Evolutionary conservation across 2,888 invertebrate species (phyloP).

Genomic region (Zygothrica quintamaculata): DNA sequence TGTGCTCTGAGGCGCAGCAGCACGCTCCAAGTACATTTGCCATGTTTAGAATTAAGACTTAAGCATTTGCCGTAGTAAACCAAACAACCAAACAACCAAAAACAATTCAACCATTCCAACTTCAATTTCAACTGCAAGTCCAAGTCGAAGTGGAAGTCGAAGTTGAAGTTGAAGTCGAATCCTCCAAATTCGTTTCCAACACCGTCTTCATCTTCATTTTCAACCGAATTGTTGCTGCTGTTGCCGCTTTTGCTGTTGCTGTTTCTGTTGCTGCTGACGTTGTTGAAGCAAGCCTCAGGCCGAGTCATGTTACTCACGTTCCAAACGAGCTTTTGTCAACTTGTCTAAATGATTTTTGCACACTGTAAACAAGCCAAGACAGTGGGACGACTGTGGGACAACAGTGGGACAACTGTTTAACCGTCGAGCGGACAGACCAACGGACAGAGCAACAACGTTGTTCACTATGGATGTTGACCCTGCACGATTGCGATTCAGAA

Average conservation of each 20-base stretch:
- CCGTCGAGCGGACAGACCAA: constrained; percentile 26
- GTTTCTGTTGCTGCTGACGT: constrained; percentile 11
- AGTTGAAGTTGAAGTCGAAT: background rate
- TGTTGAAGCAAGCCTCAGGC: constrained; percentile 52
- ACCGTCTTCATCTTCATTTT: background rate
- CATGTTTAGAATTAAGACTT: constrained; percentile 79
- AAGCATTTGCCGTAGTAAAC: constrained; percentile 45
- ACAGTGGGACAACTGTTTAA: constrained; percentile 28
- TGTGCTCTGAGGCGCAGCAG: constrained; percentile 58
- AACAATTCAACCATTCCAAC: constrained; percentile 36
- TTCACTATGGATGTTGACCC: constrained; percentile 79
- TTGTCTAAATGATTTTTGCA: constrained; percentile 83
- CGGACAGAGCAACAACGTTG: constrained; percentile 49
- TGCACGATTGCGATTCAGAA: constrained; percentile 83
- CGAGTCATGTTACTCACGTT: constrained; percentile 83
- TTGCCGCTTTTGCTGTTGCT: constrained; percentile 4
- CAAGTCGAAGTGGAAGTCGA: constrained; percentile 24
- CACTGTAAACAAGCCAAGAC: constrained; percentile 81
- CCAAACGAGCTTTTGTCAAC: constrained; percentile 84
- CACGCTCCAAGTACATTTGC: constrained; percentile 78
- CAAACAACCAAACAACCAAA: constrained; percentile 26
- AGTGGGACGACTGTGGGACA: constrained; percentile 48
- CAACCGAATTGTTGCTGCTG: constrained; percentile 26
- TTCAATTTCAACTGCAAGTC: constrained; percentile 46
- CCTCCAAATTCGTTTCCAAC: background rate